A percentile compares a stretch with the other conserved stretches of the same genome.
These are phyloP conservation scores for Calidris pygmaea DNA, from an alignment of 2,113 vertebrate genomes.

Conservation along the genomic window DNA sequence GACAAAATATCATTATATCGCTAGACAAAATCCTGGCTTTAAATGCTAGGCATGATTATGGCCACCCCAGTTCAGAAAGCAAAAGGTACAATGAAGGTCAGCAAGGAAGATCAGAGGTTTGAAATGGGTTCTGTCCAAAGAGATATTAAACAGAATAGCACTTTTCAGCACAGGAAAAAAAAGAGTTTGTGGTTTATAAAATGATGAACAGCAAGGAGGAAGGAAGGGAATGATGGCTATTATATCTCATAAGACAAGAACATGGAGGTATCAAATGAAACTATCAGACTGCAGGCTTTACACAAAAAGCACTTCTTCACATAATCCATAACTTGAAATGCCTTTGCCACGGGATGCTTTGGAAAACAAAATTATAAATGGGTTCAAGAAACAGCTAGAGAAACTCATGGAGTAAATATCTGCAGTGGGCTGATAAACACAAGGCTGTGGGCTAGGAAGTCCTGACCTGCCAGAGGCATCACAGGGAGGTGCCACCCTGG, in stretches of 20 bases:
- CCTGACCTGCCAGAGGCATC: not conserved
- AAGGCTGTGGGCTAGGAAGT: not conserved
- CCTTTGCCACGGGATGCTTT: not conserved
- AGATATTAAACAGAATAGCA: not conserved
- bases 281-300: not conserved
- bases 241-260: not conserved
- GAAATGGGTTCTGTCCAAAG: not conserved
- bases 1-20: not conserved
- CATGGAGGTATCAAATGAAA: not conserved
- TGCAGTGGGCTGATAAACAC: not conserved
- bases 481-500: not conserved
- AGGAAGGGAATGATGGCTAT: not conserved
- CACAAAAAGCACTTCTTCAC: not conserved
- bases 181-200: not conserved
- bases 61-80: not conserved
- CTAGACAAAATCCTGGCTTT: not conserved
- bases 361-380: not conserved
- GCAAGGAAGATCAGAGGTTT: not conserved
- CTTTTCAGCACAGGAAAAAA: not conserved
- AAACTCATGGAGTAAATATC: not conserved
- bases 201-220: not conserved
- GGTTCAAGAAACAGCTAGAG: not conserved
- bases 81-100: not conserved
- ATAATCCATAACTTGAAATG: not conserved
- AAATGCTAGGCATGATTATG: not conserved